These are phyloP conservation scores for Mythimna ferrago DNA, from an alignment of 2,888 invertebrate genomes.

Conservation along the genomic window DNA sequence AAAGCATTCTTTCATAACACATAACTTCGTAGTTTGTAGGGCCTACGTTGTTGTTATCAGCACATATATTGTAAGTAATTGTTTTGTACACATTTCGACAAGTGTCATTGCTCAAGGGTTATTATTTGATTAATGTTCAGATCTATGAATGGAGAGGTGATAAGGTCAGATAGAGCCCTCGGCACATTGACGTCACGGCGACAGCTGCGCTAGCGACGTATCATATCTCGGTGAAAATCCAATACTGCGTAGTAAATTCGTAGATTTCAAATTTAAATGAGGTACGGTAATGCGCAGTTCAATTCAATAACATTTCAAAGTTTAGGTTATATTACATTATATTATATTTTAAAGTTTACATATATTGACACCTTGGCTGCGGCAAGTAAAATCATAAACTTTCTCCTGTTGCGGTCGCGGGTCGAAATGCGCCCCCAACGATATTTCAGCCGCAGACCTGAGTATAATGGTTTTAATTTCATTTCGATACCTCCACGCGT, in stretches of 20 bases:
- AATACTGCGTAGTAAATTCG: slow-evolving; percentile 56
- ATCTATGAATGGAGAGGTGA: slow-evolving; percentile 60
- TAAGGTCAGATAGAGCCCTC: slow-evolving; percentile 59
- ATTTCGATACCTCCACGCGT: too few species aligned
- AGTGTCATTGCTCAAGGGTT: slow-evolving; percentile 56
- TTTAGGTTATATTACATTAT: background rate
- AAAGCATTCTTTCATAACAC: background rate
- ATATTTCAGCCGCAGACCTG: too few species aligned
- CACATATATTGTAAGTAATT: slow-evolving; percentile 29
- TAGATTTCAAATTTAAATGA: slow-evolving; percentile 35
- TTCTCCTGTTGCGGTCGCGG: too few species aligned
- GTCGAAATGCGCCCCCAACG: too few species aligned
- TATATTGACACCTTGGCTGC: too few species aligned
- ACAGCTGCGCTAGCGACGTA: slow-evolving; percentile 52
- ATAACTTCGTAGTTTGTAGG: slow-evolving; percentile 23
- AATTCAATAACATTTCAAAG: background rate
- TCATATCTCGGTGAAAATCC: slow-evolving; percentile 29
- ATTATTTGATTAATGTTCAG: slow-evolving; percentile 53
- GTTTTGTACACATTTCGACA: slow-evolving; percentile 43
- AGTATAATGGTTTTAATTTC: too few species aligned
- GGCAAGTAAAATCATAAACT: too few species aligned
- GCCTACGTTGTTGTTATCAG: slow-evolving; percentile 40
- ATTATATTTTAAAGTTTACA: too few species aligned
- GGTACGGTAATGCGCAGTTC: slow-evolving; percentile 39
- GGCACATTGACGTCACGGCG: slow-evolving; percentile 54